These are phyloP conservation scores for Cynaeus angustus DNA, from an alignment of 2,888 invertebrate species.

Conservation along the genomic window DNA sequence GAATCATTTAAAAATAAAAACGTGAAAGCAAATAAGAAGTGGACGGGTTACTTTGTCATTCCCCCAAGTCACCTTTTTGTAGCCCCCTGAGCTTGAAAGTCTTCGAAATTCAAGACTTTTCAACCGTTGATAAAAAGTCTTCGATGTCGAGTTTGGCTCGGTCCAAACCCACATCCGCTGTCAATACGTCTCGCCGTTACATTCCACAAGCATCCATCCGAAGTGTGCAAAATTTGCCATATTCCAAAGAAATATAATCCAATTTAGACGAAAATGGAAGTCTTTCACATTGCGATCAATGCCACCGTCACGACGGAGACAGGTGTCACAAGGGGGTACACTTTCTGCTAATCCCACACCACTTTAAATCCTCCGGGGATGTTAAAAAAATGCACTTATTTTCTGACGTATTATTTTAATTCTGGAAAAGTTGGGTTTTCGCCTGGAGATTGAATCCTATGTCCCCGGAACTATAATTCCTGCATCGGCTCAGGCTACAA, in stretches of 20 bases:
- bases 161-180: not conserved
- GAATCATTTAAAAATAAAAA: too few species aligned
- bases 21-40: too few species aligned
- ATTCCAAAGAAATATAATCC: slow-evolving; percentile 42
- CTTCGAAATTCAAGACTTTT: too few species aligned
- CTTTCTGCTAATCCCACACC: slow-evolving; percentile 41
- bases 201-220: not conserved
- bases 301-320: slow-evolving; percentile 46
- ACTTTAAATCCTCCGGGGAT: not conserved
- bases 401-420: not conserved
- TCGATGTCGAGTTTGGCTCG: too few species aligned
- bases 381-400: not conserved
- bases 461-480: slow-evolving; percentile 29
- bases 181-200: slow-evolving; percentile 1
- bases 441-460: slow-evolving; percentile 30
- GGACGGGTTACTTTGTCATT: too few species aligned
- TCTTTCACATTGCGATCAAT: slow-evolving; percentile 34
- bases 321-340: slow-evolving; percentile 42
- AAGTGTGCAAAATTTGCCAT: not conserved
- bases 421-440: not conserved
- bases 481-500: slow-evolving; percentile 28
- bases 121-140: too few species aligned
- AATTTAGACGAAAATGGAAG: slow-evolving; percentile 49
- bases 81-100: too few species aligned
- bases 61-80: too few species aligned